These are phyloP conservation scores for Rhinichthys klamathensis DNA, from an alignment of 2,113 vertebrate genomes.

Conservation along the genomic window DNA sequence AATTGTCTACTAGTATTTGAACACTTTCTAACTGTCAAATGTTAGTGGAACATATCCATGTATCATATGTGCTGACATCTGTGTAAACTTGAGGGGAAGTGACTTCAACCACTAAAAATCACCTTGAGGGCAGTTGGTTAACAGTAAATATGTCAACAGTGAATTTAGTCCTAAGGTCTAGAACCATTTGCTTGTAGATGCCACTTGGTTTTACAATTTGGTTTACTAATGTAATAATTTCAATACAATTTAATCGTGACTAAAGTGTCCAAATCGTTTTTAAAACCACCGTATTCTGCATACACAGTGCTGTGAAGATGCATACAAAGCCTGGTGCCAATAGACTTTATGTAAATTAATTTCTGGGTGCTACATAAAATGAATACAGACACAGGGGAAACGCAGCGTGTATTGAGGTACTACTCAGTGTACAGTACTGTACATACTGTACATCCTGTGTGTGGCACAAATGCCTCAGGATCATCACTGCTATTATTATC, in stretches of 20 bases:
- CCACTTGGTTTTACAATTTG: background rate
- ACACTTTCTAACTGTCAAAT: background rate
- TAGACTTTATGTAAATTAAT: background rate
- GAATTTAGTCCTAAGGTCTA: background rate
- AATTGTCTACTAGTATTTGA: background rate
- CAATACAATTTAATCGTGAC: background rate
- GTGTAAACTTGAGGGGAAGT: background rate
- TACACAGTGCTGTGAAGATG: background rate
- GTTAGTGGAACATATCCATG: background rate
- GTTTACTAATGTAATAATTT: background rate
- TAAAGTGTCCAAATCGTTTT: background rate
- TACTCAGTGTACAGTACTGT: background rate
- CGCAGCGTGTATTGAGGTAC: too few species aligned
- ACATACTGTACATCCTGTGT: slow-evolving; percentile 6
- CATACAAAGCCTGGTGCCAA: background rate
- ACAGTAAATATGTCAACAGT: background rate
- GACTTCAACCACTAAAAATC: background rate
- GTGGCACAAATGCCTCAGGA: background rate
- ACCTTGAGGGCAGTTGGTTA: background rate
- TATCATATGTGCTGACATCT: background rate
- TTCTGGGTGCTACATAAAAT: background rate
- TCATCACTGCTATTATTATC: slow-evolving; percentile 1
- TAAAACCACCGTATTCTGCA: too few species aligned
- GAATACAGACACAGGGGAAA: background rate
- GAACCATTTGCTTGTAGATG: background rate